Conservation (phyloP, 2,888 invertebrate genomes). For the Oxystoma pomonae region DNA sequence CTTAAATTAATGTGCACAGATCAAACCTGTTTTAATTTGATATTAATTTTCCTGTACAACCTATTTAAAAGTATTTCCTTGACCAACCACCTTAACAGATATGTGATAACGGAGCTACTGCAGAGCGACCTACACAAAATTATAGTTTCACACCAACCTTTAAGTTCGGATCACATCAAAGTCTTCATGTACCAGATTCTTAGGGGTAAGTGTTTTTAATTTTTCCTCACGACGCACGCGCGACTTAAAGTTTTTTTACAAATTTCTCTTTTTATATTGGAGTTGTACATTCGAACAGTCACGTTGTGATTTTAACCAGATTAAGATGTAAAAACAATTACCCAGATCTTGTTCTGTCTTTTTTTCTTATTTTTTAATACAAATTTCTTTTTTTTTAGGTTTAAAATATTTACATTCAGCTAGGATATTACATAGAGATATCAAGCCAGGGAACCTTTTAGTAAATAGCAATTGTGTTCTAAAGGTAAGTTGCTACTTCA, state of each 20-base stretch:
- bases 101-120: constrained; percentile 98
- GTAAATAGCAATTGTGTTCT: constrained; percentile 99
- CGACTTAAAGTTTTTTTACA: no score
- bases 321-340: no score
- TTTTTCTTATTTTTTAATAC: no score
- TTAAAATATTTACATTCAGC: constrained; percentile 98
- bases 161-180: constrained; percentile 99
- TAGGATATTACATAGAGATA: constrained; percentile 96
- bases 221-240: no score
- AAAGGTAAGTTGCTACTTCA: no score
- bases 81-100: constrained; percentile 57
- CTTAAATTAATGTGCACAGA: no score
- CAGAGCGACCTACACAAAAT: constrained; percentile 99
- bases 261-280: no score
- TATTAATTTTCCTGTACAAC: no score
- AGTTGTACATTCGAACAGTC: no score
- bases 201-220: constrained; percentile 66
- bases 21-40: no score
- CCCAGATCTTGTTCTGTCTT: no score
- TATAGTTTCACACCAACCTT: constrained; percentile 98
- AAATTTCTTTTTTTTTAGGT: constrained; percentile 59
- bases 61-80: constrained; percentile 30
- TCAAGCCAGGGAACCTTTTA: constrained; percentile 97
- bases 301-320: no score
- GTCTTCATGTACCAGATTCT: constrained; percentile 99